Percentiles rank a stretch among this genome's conserved stretches.
Conservation (phyloP, 2,797 vertebrate species). For the Taeniopygia guttata region DNA sequence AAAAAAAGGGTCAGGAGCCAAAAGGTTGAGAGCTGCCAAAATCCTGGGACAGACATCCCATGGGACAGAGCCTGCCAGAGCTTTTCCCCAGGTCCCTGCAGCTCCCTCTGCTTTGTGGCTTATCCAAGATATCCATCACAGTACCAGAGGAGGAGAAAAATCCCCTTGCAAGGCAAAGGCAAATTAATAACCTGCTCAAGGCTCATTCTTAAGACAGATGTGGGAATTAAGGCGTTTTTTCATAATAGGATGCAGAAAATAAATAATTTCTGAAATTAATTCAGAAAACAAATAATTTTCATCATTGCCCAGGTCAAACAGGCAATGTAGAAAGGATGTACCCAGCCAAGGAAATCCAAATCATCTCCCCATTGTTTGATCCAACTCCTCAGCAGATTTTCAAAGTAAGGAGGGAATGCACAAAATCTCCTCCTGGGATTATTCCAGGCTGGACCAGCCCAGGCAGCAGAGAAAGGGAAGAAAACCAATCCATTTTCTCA, state of each 20-base stretch:
- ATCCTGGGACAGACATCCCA: background rate
- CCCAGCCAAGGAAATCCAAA: background rate
- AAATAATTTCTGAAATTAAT: background rate
- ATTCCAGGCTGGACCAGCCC: background rate
- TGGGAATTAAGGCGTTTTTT: background rate
- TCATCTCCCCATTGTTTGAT: background rate
- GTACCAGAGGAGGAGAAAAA: background rate
- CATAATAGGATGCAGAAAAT: background rate
- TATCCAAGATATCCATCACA: background rate
- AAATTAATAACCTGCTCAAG: background rate
- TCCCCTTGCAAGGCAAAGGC: background rate
- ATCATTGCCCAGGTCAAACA: background rate
- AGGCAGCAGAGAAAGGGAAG: background rate
- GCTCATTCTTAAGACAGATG: background rate
- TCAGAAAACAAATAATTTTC: too few species aligned
- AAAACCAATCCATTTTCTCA: background rate
- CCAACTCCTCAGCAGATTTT: background rate
- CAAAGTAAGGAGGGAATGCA: background rate
- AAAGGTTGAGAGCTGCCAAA: background rate
- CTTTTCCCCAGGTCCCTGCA: background rate
- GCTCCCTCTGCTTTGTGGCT: background rate
- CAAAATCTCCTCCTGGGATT: background rate
- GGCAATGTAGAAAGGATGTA: background rate
- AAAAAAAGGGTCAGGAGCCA: background rate
- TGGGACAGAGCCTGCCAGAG: background rate